Evolutionary conservation across 2,888 invertebrate genomes (phyloP), one percentile per base, ranked within the genome.

Genomic region (Drosophila longiperda): DNA sequence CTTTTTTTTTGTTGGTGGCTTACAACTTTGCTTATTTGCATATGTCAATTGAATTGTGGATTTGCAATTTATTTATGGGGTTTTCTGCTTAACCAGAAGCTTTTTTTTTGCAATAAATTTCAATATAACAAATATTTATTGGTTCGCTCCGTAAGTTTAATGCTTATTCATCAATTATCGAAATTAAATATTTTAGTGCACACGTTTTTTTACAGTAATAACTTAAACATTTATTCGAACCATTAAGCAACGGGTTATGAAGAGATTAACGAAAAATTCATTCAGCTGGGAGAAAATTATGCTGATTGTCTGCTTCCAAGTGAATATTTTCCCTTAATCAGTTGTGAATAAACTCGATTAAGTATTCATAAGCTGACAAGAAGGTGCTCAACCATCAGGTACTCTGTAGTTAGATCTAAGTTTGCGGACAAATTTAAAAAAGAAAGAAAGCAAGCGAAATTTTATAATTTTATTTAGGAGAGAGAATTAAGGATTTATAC

Each of bases 201-300:
- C 15, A 50, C 26, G n/a, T 49, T 38, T 29, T 42, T 66, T 65
- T 61, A 40, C 57, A 36, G 42, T 49, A 42, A 52, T 58, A 32
- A 32, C 54, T 53, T 77, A 63, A 81, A 75, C 83, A 73, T 78
- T 82, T 83, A 64, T 54, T 32, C 50, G 54, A 52, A 49, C 74
- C 81, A 81, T 78, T 81, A 71, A 42, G 57, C 77, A 66, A 17
- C 45, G 55, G 40, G 64, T 69, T 66, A 85, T 70, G 52, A 66
- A 75, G 55, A 71, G 52, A 77, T 79, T 80, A 85, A 80, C 75
- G 80, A 66, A 70, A 70, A 45, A 52, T 26, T 34, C 49, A 66
- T 50, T 62, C 52, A 36, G 29, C 11, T 36, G 23, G 11, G 5
- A 11, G 8, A 4, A 3, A 7, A 29, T 5, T n/a, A 23, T 29